A percentile compares a stretch with the other conserved stretches of the same genome.
Conservation (phyloP, 2,797 vertebrate genomes). For the Phalloptychus januarius region DNA sequence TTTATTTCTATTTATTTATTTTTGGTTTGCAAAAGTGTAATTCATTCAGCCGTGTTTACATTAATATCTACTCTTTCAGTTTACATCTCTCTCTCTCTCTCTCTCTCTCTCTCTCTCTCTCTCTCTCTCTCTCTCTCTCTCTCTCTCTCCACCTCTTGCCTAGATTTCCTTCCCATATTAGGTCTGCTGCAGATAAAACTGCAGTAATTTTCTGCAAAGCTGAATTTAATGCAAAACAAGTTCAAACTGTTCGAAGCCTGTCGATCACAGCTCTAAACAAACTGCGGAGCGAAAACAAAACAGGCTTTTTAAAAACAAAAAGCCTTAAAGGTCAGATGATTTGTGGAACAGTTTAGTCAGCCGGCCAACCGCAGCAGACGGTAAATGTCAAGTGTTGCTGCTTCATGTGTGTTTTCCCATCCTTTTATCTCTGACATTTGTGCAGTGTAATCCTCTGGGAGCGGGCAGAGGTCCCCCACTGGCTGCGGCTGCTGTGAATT, state of each 20-base stretch:
- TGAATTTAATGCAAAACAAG: background rate
- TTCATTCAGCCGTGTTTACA: background rate
- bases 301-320: constrained; percentile 36
- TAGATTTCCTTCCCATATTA: background rate
- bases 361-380: constrained; percentile 39
- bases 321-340: constrained; percentile 62
- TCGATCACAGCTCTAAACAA: constrained; percentile 30
- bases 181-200: background rate
- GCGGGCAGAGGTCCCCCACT: constrained; percentile 35
- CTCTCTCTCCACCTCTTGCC: background rate
- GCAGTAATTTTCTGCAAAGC: background rate
- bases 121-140: background rate
- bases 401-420: constrained; percentile 68
- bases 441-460: constrained; percentile 59
- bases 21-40: background rate
- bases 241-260: constrained; percentile 15
- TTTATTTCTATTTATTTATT: background rate
- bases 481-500: constrained; percentile 37
- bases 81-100: background rate
- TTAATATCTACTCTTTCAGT: constrained; percentile 1
- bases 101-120: background rate
- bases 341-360: constrained; percentile 56
- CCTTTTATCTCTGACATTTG: constrained; percentile 69
- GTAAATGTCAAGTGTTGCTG: constrained; percentile 75
- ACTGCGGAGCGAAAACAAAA: background rate